A percentile compares a stretch with the other conserved stretches of the same genome.
Conservation (phyloP, 2,113 vertebrate species). For the Atherinomorus stipes region DNA sequence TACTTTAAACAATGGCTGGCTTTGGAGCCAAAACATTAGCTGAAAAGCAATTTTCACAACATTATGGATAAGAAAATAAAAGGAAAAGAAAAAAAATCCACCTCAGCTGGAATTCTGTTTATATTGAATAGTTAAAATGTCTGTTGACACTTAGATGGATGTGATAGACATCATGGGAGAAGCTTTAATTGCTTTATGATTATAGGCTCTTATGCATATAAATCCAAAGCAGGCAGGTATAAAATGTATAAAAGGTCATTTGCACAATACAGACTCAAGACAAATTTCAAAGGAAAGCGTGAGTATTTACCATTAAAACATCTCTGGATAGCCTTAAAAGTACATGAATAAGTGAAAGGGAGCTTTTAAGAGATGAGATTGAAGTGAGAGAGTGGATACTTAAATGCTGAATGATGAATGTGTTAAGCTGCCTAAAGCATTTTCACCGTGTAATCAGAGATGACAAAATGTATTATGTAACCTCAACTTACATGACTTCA, state of each 20-base stretch:
- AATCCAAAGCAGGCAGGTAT: not conserved
- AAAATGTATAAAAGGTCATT: not conserved
- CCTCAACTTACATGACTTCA: slow-evolving; percentile 34
- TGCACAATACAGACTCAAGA: not conserved
- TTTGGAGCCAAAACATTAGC: not conserved
- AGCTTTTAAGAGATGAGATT: slow-evolving; percentile 45
- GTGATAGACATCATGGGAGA: slow-evolving; percentile 4
- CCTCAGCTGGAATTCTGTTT: not conserved
- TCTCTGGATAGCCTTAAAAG: slow-evolving; percentile 8
- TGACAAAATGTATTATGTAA: slow-evolving; percentile 49
- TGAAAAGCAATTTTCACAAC: not conserved
- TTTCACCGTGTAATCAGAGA: slow-evolving; percentile 61
- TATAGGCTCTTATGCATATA: not conserved
- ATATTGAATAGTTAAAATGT: not conserved
- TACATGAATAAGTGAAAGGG: slow-evolving; percentile 11
- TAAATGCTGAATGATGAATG: slow-evolving; percentile 61
- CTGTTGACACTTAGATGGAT: slow-evolving; percentile 4
- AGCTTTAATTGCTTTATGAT: slow-evolving; percentile 22
- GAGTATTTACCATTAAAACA: slow-evolving; percentile 11
- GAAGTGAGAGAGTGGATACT: slow-evolving; percentile 17
- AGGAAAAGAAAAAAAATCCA: not conserved
- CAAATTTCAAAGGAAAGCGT: slow-evolving; percentile 19
- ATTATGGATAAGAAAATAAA: not conserved
- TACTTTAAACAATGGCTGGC: slow-evolving; percentile 9
- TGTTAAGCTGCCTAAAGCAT: slow-evolving; percentile 49